Evolutionary conservation across 35 echinoderm and acorn worm species (phyloP).

Genomic region (Ptychodera flava): DNA sequence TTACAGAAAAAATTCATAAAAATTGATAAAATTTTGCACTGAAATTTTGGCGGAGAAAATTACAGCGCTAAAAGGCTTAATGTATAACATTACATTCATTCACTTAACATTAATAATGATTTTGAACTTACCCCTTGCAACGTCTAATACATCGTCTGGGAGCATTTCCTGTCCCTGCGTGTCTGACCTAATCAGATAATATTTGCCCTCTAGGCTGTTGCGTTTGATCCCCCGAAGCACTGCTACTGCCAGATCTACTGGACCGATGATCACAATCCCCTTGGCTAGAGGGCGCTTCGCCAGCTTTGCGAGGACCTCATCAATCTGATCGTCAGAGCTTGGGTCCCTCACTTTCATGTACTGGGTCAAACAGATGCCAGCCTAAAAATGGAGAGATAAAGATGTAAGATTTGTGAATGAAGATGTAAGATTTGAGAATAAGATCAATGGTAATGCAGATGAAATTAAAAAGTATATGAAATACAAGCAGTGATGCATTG

Average conservation of each 20-base stretch:
- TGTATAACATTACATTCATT: too few species aligned
- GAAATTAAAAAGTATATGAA: neutral
- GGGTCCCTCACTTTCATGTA: conserved; percentile 9
- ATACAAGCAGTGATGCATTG: conserved; percentile 9
- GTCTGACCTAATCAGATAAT: neutral
- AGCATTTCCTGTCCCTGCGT: neutral
- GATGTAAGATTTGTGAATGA: neutral
- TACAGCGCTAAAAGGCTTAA: too few species aligned
- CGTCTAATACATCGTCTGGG: neutral
- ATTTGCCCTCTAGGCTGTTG: neutral
- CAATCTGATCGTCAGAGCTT: conserved; percentile 15
- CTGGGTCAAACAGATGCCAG: conserved; percentile 55
- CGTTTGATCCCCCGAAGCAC: neutral
- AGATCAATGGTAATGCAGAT: neutral
- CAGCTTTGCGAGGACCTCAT: conserved; percentile 37
- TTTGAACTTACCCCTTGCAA: neutral
- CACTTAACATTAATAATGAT: too few species aligned
- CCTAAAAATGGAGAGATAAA: conserved; percentile 26
- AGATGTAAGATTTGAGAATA: neutral
- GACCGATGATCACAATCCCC: conserved; percentile 30
- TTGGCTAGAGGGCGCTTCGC: conserved; percentile 38
- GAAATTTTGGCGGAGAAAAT: too few species aligned
- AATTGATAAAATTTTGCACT: too few species aligned
- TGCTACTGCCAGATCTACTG: neutral
- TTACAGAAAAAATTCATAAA: too few species aligned